phyloP scores from a whole-genome alignment of 1,140 invertebrate species.

The Drosophila quadrilineata region DNA sequence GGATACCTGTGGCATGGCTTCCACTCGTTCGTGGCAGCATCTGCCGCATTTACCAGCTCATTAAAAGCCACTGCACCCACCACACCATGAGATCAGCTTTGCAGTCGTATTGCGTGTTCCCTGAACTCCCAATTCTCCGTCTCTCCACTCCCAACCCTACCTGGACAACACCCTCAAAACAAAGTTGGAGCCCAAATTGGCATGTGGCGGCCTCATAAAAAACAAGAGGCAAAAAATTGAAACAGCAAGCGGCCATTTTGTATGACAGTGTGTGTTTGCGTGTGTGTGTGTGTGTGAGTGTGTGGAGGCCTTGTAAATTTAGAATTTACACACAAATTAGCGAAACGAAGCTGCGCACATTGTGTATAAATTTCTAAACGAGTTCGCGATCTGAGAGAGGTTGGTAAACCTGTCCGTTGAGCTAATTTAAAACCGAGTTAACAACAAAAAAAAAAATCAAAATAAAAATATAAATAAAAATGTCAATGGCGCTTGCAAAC shows the following conservation, averaged over 20 bases:
- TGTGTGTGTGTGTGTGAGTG: too few species aligned
- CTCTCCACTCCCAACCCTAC: neutral
- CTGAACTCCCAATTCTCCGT: conserved; percentile 25
- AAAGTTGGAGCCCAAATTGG: conserved; percentile 21
- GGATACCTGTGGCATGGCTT: conserved; percentile 23
- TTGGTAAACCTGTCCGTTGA: conserved; percentile 57
- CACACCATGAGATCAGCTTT: conserved; percentile 16
- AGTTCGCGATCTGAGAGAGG: conserved; percentile 38
- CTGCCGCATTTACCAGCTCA: conserved; percentile 57
- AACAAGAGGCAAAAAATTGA: conserved; percentile 34
- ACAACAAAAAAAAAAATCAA: conserved; percentile 25
- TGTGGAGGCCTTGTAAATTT: conserved; percentile 68
- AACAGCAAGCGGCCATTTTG: conserved; percentile 62
- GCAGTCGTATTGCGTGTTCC: conserved; percentile 58
- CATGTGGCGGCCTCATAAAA: conserved; percentile 41
- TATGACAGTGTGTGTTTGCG: too few species aligned
- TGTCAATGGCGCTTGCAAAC: conserved; percentile 55
- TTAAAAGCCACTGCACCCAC: conserved; percentile 74
- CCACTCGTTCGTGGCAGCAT: conserved; percentile 5
- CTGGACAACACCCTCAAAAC: neutral
- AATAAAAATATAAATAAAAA: conserved; percentile 33
- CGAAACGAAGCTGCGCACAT: conserved; percentile 38
- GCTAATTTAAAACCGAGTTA: conserved; percentile 50
- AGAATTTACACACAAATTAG: conserved; percentile 69
- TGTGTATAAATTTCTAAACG: conserved; percentile 71